A percentile compares a stretch with the other conserved stretches of the same genome.
These are phyloP conservation scores for Doryteuthis pealeii DNA, from an alignment of 1,140 invertebrate species.

Conservation along the genomic window DNA sequence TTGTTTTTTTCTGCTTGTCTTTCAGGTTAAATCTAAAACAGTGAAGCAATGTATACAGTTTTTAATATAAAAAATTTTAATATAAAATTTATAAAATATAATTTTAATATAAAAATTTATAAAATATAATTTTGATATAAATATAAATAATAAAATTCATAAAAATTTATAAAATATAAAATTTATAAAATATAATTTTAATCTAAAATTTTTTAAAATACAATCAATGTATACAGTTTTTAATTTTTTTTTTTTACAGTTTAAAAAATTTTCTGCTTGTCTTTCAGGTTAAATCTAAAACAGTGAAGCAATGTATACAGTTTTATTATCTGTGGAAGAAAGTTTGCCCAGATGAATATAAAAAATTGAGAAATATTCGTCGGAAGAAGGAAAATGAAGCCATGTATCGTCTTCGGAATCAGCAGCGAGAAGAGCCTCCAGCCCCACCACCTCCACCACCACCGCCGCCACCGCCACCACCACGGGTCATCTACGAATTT, in stretches of 20 bases:
- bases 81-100: too few species aligned
- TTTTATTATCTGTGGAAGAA: conserved; percentile 98
- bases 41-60: conserved; percentile 95
- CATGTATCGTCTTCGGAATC: conserved; percentile 56
- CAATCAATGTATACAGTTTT: too few species aligned
- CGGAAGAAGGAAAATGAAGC: conserved; percentile 59
- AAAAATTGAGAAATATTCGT: conserved; percentile 65
- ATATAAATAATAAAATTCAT: too few species aligned
- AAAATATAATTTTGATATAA: too few species aligned
- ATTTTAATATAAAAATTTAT: too few species aligned
- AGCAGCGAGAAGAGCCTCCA: conserved; percentile 28
- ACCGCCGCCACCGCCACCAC: conserved; percentile 45
- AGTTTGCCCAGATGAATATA: conserved; percentile 79
- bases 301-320: conserved; percentile 90
- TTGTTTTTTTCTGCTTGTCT: background rate
- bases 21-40: conserved; percentile 80
- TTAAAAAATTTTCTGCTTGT: too few species aligned
- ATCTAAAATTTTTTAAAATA: too few species aligned
- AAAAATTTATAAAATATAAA: too few species aligned
- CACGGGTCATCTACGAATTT: too few species aligned
- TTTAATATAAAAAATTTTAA: conserved; percentile 75
- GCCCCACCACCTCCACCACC: conserved; percentile 56
- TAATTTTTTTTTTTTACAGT: too few species aligned
- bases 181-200: too few species aligned
- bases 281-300: conserved; percentile 78